Evolutionary conservation across 2,888 invertebrate species (phyloP), one percentile per base, ranked within the genome.

Genomic region (Orchestes rusci): DNA sequence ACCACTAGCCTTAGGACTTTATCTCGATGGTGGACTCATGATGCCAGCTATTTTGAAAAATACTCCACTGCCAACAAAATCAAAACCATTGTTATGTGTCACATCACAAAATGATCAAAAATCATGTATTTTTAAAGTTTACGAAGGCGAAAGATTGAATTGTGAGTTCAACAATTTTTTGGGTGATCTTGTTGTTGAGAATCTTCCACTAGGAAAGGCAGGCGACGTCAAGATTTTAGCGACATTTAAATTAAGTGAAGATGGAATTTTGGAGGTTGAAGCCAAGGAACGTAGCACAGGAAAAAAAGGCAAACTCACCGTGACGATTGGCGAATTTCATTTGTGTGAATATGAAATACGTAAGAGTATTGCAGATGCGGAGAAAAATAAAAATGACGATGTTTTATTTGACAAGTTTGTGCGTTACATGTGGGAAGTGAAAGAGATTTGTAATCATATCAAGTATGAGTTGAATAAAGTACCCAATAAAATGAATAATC

Each of bases 101-200:
- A 10, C 10, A 2, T 16, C 15, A 2, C 13, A 16, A 3, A 51
- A 53, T 39, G 15, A 54, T 27, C 52, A 52, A 39, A 20, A 20
- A 7, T n/a, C 2, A 4, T 31, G 32, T 12, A 10, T 3, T 2
- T 33, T 52, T 33, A 27, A 29, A 16, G 45, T 56, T n/a, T 53
- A 33, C 18, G 54, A 56, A 45, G 56, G 56, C 2, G 55, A 54
- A 39, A 45, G 56, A 31, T 45, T 48, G 36, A 47, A 51, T 16
- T 40, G 43, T 3, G 34, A 50, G 27, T 51, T 39, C 27, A 56
- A 56, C 34, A 56, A 49, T 16, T 28, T 40, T 10, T 37, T 56
- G 5, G 55, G 53, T 12, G 32, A 28, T 3, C 48, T 54, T 18
- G 18, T 4, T 1, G 18, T 54, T 16, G 16, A 28, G 2, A 41